Base-by-base conservation (phyloP, 2,113 vertebrate genomes). In the Gasterosteus nipponicus region DNA sequence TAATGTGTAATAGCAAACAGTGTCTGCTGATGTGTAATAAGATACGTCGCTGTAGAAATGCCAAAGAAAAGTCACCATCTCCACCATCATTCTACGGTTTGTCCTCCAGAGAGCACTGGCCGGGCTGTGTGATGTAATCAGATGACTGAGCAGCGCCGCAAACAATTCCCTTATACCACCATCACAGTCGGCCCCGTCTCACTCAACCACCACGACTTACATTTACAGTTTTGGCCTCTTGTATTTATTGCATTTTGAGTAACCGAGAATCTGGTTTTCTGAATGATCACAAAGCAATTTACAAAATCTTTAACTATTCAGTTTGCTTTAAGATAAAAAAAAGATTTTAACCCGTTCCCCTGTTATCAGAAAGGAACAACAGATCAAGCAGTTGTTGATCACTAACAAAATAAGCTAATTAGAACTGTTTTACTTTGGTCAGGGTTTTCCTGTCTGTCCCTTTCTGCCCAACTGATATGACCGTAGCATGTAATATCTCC, bases 41-140 rank as follows among this genome's bases (percentile, higher is more conserved):
- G 35, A 67, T 8, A 41, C 14, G 1, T 29, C 46, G 66, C 19
- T 4, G n/a, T 14, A 66, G 16, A 71, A 75, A 69, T 68, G 56
- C 69, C 77, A 87, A 75, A 82, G 62, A 69, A 31, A 73, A 29
- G 16, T n/a, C n/a, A n/a, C n/a, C n/a, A n/a, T n/a, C n/a, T n/a
- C n/a, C n/a, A n/a, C n/a, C n/a, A n/a, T n/a, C n/a, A 11, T 49
- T 31, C 19, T 41, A 38, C 14, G 15, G 12, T 44, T 35, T 67
- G 19, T 29, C 10, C 10, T 69, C 15, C 35, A 56, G 61, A 31
- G 29, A 72, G 38, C n/a, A 12, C 47, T 54, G 19, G 44, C 19
- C 44, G 49, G 63, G 18, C 44, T 35, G 4, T 19, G 12, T 64
- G 46, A 64, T 19, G 29, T 62, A 35, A 49, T 12, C 5, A 49